phyloP scores from a whole-genome alignment of 2,113 vertebrate species.

The Hypocryptadius cinnamomeus region DNA sequence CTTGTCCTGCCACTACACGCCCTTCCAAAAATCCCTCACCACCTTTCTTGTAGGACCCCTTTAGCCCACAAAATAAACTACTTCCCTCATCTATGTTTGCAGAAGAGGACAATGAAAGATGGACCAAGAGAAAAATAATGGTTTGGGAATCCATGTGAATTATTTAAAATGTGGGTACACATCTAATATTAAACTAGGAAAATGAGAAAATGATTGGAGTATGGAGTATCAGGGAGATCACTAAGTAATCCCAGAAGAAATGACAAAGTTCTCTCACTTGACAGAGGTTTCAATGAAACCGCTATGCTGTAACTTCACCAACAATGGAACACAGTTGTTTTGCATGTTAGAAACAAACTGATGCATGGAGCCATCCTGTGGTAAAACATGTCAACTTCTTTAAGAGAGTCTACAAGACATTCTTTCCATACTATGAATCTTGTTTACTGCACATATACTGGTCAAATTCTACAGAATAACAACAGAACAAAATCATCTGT shows the following conservation, averaged over 20 bases:
- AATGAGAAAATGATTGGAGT: background rate
- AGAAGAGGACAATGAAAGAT: background rate
- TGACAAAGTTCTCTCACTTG: background rate
- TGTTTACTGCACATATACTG: background rate
- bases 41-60: background rate
- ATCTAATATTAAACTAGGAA: background rate
- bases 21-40: background rate
- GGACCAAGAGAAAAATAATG: background rate
- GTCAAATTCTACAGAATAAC: background rate
- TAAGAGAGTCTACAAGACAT: background rate
- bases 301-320: background rate
- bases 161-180: background rate
- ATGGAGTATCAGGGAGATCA: background rate
- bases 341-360: background rate
- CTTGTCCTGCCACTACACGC: background rate
- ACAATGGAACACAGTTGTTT: background rate
- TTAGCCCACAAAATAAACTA: background rate
- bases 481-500: background rate
- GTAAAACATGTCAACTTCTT: background rate
- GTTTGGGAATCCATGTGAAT: background rate
- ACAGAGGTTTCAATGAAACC: background rate
- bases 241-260: background rate
- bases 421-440: background rate
- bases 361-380: constrained; percentile 44
- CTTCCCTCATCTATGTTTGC: background rate